Evolutionary conservation across 1,140 invertebrate species (phyloP).

Genomic region (Lepidostoma basale): DNA sequence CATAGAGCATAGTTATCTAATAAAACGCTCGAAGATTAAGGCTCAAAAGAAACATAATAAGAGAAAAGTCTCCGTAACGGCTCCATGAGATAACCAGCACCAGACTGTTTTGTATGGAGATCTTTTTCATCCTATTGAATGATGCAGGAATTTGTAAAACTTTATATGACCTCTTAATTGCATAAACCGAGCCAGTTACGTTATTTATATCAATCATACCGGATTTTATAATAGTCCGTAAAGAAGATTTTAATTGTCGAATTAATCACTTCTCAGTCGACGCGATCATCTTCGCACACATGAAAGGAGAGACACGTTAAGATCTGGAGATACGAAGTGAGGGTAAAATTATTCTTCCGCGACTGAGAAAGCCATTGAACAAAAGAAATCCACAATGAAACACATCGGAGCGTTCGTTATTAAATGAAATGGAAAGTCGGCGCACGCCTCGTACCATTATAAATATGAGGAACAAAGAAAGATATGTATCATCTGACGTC

Average conservation of each 20-base stretch:
- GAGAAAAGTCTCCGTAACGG: no score
- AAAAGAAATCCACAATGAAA: constrained; percentile 33
- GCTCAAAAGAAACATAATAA: neutral
- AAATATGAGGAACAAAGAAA: constrained; percentile 11
- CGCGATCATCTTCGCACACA: neutral
- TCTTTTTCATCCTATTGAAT: neutral
- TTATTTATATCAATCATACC: neutral
- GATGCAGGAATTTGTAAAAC: neutral
- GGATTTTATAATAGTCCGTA: neutral
- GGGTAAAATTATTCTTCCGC: constrained; percentile 23
- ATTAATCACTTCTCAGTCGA: constrained; percentile 1
- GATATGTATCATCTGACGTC: constrained; percentile 20
- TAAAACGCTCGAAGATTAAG: neutral
- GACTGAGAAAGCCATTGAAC: constrained; percentile 30
- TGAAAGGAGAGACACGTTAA: neutral
- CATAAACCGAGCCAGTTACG: neutral
- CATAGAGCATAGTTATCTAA: neutral
- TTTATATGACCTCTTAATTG: neutral
- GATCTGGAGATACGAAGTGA: constrained; percentile 6
- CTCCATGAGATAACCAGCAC: no score
- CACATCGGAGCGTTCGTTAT: constrained; percentile 32
- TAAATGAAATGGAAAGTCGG: constrained; percentile 33
- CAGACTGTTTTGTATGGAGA: no score
- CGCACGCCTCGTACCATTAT: constrained; percentile 19
- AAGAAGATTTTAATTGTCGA: constrained; percentile 4